phyloP scores from a whole-genome alignment of 2,888 invertebrate species.

The Lithophane ornitopus region DNA sequence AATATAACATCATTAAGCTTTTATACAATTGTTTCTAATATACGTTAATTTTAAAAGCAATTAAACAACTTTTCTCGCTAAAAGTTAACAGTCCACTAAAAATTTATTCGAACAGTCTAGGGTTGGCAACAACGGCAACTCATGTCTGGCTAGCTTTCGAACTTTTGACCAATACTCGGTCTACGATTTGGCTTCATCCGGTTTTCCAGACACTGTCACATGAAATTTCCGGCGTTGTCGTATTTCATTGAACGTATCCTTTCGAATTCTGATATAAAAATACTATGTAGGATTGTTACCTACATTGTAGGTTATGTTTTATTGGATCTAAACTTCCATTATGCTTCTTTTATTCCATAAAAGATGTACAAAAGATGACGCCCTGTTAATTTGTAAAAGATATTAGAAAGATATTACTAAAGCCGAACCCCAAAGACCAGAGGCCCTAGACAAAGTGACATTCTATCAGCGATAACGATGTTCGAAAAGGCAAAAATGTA shows the following conservation, averaged over 20 bases:
- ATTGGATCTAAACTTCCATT: background rate
- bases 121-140: constrained; percentile 25
- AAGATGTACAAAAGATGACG: background rate
- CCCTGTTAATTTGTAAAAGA: background rate
- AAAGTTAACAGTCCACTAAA: constrained; percentile 56
- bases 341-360: background rate
- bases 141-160: constrained; percentile 17
- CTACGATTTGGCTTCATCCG: constrained; percentile 48
- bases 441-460: too few species aligned
- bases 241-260: constrained; percentile 44
- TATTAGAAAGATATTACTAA: background rate
- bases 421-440: background rate
- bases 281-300: background rate
- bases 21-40: constrained; percentile 48
- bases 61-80: constrained; percentile 57
- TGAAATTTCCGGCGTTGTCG: constrained; percentile 54
- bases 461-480: too few species aligned
- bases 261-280: constrained; percentile 9
- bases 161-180: constrained; percentile 28
- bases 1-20: constrained; percentile 49
- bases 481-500: too few species aligned
- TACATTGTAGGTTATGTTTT: background rate
- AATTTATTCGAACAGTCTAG: constrained; percentile 33
- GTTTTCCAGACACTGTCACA: constrained; percentile 53
- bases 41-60: constrained; percentile 54